Percentiles rank a stretch among this genome's conserved stretches.
Conservation (phyloP, 2,797 vertebrate genomes). For the Scyliorhinus canicula region DNA sequence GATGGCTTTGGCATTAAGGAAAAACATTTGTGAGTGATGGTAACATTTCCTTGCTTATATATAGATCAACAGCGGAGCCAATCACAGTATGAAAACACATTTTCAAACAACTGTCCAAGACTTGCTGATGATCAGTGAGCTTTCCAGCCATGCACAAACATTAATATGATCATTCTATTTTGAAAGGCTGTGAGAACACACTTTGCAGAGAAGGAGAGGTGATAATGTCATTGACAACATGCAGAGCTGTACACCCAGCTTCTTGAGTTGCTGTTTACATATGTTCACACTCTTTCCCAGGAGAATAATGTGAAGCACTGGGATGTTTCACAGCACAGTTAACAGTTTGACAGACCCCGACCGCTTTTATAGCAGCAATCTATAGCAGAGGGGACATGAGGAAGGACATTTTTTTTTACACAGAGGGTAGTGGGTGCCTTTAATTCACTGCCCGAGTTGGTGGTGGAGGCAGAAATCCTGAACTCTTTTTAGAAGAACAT, state of each 20-base stretch:
- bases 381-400: no score
- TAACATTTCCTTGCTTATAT: background rate
- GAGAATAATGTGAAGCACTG: background rate
- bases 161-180: background rate
- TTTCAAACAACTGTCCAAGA: background rate
- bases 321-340: background rate
- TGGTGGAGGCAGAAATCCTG: no score
- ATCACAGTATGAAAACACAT: background rate
- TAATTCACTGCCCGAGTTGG: no score
- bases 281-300: background rate
- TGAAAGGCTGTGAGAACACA: background rate
- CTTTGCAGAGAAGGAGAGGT: background rate
- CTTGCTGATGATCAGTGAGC: background rate
- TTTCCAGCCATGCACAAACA: conserved; percentile 3
- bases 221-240: background rate
- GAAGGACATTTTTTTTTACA: no score
- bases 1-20: background rate
- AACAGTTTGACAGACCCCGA: background rate
- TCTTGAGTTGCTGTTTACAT: background rate
- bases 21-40: background rate
- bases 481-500: no score
- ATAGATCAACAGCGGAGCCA: background rate
- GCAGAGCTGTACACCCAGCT: background rate
- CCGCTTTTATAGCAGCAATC: background rate
- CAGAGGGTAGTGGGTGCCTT: no score